phyloP scores from a whole-genome alignment of 2,113 vertebrate species.

The Halichoeres trimaculatus region DNA sequence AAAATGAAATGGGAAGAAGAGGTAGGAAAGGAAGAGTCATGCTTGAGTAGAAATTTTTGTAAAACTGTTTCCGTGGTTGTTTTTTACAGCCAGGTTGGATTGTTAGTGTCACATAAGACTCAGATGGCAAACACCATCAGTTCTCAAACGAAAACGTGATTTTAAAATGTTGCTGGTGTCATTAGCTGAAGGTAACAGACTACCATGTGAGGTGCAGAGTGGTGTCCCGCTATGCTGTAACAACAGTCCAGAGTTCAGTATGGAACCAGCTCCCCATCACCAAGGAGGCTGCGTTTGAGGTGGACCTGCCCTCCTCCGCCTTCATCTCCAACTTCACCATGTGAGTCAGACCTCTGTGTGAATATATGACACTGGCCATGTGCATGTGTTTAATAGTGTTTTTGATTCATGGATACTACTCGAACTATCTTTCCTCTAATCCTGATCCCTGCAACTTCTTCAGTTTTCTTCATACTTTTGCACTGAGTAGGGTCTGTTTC shows the following conservation, averaged over 20 bases:
- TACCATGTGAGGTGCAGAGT: constrained; percentile 84
- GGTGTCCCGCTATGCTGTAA: constrained; percentile 84
- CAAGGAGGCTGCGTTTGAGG: constrained; percentile 87
- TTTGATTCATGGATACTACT: too few relatives aligned
- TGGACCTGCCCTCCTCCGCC: constrained; percentile 85
- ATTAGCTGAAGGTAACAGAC: constrained; percentile 84
- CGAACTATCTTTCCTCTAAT: too few relatives aligned
- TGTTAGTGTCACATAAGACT: background rate
- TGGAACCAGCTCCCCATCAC: constrained; percentile 84
- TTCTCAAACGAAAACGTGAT: background rate
- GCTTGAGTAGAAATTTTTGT: background rate
- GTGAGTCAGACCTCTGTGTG: constrained; percentile 73
- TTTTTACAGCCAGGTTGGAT: too few relatives aligned
- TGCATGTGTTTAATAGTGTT: background rate
- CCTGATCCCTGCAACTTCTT: too few relatives aligned
- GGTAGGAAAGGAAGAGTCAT: background rate
- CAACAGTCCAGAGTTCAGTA: constrained; percentile 82
- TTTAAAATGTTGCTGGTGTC: constrained; percentile 9
- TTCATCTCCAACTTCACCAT: constrained; percentile 92
- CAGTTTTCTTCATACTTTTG: too few relatives aligned
- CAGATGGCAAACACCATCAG: too few relatives aligned
- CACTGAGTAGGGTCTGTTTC: too few relatives aligned
- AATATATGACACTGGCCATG: background rate
- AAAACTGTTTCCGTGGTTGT: too few relatives aligned
- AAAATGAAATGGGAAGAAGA: background rate